phyloP scores from a whole-genome alignment of 2,888 invertebrate genomes.

The Andrena haemorrhoa region DNA sequence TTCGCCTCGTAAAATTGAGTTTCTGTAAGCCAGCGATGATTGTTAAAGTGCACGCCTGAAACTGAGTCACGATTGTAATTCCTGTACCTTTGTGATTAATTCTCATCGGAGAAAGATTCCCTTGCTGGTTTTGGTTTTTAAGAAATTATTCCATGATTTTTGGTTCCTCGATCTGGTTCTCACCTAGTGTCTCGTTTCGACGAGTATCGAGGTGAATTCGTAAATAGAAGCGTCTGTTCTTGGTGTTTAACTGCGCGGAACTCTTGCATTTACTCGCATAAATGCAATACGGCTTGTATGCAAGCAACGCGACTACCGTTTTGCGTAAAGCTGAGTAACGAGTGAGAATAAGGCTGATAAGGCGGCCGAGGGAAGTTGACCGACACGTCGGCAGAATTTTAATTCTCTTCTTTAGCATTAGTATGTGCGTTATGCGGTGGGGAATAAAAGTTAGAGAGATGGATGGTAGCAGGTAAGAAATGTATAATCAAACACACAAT shows the following conservation, averaged over 20 bases:
- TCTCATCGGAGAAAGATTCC: too few relatives aligned
- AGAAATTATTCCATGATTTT: neutral
- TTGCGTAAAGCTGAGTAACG: slow-evolving; percentile 56
- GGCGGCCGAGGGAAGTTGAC: slow-evolving; percentile 22
- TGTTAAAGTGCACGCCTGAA: neutral
- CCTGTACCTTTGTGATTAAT: too few relatives aligned
- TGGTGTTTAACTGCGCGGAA: slow-evolving; percentile 29
- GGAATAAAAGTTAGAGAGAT: neutral
- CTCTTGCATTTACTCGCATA: slow-evolving; percentile 65
- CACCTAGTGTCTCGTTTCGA: too few relatives aligned
- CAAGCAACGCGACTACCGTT: slow-evolving; percentile 34
- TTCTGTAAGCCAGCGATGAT: neutral
- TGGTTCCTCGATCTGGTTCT: too few relatives aligned
- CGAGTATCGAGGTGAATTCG: slow-evolving; percentile 27
- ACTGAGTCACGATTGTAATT: too few relatives aligned
- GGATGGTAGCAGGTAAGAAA: too few relatives aligned
- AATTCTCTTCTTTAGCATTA: slow-evolving; percentile 5
- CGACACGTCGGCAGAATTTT: slow-evolving; percentile 31
- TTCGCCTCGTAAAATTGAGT: neutral
- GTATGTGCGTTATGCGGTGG: neutral
- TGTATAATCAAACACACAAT: too few relatives aligned
- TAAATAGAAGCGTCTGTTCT: slow-evolving; percentile 34
- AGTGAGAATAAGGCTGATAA: slow-evolving; percentile 12
- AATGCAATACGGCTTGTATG: slow-evolving; percentile 51
- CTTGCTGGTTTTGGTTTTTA: too few relatives aligned